These are phyloP conservation scores for Tipula lateralis DNA, from an alignment of 2,888 invertebrate genomes.

Conservation along the genomic window DNA sequence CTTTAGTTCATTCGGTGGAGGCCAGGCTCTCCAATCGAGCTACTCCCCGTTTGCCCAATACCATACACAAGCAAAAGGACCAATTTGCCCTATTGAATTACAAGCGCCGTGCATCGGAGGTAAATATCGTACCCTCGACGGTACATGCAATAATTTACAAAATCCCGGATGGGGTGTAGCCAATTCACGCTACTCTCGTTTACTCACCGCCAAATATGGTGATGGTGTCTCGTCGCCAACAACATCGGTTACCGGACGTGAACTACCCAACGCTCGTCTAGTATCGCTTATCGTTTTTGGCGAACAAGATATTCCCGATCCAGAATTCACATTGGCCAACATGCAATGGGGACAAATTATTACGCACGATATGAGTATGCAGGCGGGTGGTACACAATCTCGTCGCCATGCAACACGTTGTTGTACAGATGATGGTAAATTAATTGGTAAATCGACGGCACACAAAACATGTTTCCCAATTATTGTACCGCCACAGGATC, in stretches of 20 bases:
- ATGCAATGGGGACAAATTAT: slow-evolving; percentile 61
- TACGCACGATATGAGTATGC: slow-evolving; percentile 56
- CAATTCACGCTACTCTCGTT: slow-evolving; percentile 56
- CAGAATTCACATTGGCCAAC: slow-evolving; percentile 66
- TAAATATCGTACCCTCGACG: slow-evolving; percentile 75
- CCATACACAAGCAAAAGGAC: slow-evolving; percentile 28
- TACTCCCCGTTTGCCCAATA: not conserved
- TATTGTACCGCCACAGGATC: slow-evolving; percentile 53
- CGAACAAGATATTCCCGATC: slow-evolving; percentile 64
- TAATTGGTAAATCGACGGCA: slow-evolving; percentile 49
- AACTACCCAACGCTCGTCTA: slow-evolving; percentile 65
- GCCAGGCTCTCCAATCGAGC: not conserved
- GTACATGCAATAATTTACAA: slow-evolving; percentile 87
- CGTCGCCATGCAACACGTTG: slow-evolving; percentile 63
- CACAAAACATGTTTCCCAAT: slow-evolving; percentile 54
- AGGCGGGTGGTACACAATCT: slow-evolving; percentile 57
- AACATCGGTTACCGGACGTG: slow-evolving; percentile 57
- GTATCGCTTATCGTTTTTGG: slow-evolving; percentile 68
- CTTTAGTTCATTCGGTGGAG: not conserved
- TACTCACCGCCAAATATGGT: slow-evolving; percentile 50
- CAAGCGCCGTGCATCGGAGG: slow-evolving; percentile 43
- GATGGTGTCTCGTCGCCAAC: slow-evolving; percentile 58
- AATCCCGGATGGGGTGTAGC: slow-evolving; percentile 78
- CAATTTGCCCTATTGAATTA: slow-evolving; percentile 28
- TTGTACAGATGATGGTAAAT: slow-evolving; percentile 57